A percentile compares a stretch with the other conserved stretches of the same genome.
These are phyloP conservation scores for Allophyes oxyacanthae DNA, from an alignment of 2,888 invertebrate genomes.

Conservation along the genomic window DNA sequence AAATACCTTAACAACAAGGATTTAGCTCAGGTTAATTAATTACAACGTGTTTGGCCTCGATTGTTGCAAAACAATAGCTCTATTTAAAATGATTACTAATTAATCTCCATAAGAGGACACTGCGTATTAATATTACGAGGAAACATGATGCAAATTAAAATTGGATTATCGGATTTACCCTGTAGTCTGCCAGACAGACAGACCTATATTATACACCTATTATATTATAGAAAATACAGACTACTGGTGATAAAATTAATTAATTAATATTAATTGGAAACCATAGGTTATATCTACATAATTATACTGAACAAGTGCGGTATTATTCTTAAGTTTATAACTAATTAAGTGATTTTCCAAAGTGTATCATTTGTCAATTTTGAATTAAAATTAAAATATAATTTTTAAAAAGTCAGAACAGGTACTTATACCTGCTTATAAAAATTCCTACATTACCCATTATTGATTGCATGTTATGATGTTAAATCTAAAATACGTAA, in stretches of 20 bases:
- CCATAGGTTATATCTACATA: too few species aligned
- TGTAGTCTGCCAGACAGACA: conserved; percentile 7
- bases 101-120: conserved; percentile 15
- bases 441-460: too few species aligned
- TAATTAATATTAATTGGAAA: conserved; percentile 9
- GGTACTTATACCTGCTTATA: too few species aligned
- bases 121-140: conserved; percentile 25
- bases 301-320: too few species aligned
- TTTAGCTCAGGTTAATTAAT: conserved; percentile 11
- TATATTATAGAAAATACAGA: too few species aligned
- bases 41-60: conserved; percentile 13
- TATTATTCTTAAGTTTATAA: too few species aligned
- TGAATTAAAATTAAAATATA: too few species aligned
- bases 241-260: conserved; percentile 10
- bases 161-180: conserved; percentile 42
- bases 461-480: too few species aligned
- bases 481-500: too few species aligned
- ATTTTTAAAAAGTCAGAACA: too few species aligned
- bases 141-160: conserved; percentile 38
- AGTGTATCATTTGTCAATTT: too few species aligned
- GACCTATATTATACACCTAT: conserved; percentile 12
- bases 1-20: background rate
- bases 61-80: conserved; percentile 19
- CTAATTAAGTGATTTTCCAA: too few species aligned
- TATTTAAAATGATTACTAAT: conserved; percentile 23